Evolutionary conservation across 2,888 invertebrate genomes (phyloP), one percentile per base, ranked within the genome.

Genomic region (Lasioglossum leucozonium): DNA sequence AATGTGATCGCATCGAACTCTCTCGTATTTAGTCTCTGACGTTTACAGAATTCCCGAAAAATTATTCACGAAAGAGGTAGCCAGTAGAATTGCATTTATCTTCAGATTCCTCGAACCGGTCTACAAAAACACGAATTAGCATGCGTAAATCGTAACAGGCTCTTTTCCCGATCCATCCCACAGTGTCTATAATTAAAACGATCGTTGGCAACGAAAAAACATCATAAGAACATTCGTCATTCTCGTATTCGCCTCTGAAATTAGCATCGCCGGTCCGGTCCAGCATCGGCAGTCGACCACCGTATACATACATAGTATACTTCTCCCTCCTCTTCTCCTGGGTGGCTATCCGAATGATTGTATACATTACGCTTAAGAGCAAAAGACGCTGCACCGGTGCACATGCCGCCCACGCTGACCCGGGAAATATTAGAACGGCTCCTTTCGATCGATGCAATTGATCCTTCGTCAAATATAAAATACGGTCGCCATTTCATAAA

Each of bases 401-500:
- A 26, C 30, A 30, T 16, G 16, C 5, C 16, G 34, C 65, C 65
- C 34, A 37, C 65, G 22, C 1, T 67, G 37, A 67, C 65, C 22
- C 10, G 18, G 22, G 8, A 67, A 62, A 79, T 69, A 42, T 81
- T 73, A 40, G 26, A 73, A 58, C 26, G 30, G 22, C 34, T 26
- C 0, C 4, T 22, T 73, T 71, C 69, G 72, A 73, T 47, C 62
- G 62, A 62, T 62, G 30, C 40, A 26, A 84, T 74, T 62, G 82
- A 82, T 77, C 73, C 77, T 55, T 44, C 82, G 40, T 73, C 34
- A n/a, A 44, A 73, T 77, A 73, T 51, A 69, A 73, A 69, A 73
- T 55, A 18, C 73, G n/a, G 2, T 2, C 44, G 16, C 0, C 44
- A 40, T n/a, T 51, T 82, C 72, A 69, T 42, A 73, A 77, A 77